A percentile compares a stretch with the other conserved stretches of the same genome.
phyloP scores from a whole-genome alignment of 2,888 invertebrate species.

The Boloria euphrosyne region DNA sequence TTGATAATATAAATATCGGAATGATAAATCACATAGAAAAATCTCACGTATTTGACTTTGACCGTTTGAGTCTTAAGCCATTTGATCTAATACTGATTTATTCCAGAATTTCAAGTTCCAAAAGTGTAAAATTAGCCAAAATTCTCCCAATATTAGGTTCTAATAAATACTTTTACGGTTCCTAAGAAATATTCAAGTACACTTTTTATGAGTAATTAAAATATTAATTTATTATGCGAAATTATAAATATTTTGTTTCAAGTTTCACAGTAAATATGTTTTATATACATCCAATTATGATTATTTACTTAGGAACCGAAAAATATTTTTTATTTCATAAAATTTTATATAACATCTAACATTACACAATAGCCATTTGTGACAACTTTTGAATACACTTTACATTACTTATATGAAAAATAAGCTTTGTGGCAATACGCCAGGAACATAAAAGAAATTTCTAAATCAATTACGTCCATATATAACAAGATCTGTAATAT shows the following conservation, averaged over 20 bases:
- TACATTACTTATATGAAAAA: not conserved
- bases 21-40: slow-evolving; percentile 23
- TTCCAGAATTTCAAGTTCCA: slow-evolving; percentile 1
- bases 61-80: slow-evolving; percentile 12
- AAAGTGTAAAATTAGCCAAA: slow-evolving; percentile 1
- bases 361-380: slow-evolving; percentile 12
- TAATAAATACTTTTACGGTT: not conserved
- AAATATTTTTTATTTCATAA: not conserved
- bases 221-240: too few relatives aligned
- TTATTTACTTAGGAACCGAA: not conserved
- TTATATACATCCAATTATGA: not conserved
- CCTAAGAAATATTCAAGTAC: too few relatives aligned
- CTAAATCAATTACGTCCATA: not conserved
- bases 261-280: not conserved
- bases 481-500: not conserved
- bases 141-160: not conserved
- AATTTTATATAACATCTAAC: not conserved
- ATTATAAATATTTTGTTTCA: too few relatives aligned
- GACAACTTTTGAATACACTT: slow-evolving; percentile 11
- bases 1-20: slow-evolving; percentile 12
- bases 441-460: not conserved
- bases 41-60: slow-evolving; percentile 10
- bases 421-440: not conserved
- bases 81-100: slow-evolving; percentile 16
- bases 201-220: not conserved